A percentile compares a stretch with the other conserved stretches of the same genome.
These are phyloP conservation scores for Prionace glauca DNA, from an alignment of 2,797 vertebrate genomes.

Conservation along the genomic window DNA sequence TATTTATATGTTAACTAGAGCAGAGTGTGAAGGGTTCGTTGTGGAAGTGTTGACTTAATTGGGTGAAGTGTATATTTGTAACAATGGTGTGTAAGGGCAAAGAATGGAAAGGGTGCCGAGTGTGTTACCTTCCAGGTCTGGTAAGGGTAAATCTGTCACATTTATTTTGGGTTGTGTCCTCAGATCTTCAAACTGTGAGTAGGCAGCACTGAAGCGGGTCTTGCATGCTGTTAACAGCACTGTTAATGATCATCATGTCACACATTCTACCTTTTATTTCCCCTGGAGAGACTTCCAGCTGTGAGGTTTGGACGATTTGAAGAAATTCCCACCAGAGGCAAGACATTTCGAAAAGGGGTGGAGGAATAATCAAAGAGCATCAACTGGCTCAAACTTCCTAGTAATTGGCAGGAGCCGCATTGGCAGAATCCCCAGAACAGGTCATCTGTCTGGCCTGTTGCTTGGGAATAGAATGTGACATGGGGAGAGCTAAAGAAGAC, in stretches of 20 bases:
- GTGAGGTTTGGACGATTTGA: neutral
- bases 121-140: neutral
- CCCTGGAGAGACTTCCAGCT: neutral
- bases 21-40: neutral
- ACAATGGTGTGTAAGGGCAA: too few species aligned
- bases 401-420: neutral
- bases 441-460: neutral
- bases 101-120: neutral
- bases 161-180: neutral
- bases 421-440: constrained; percentile 24
- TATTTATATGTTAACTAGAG: neutral
- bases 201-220: neutral
- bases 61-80: neutral
- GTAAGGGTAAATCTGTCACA: neutral
- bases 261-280: neutral
- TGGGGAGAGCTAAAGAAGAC: constrained; percentile 1
- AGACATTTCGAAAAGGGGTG: neutral
- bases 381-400: neutral
- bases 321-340: neutral
- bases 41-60: neutral
- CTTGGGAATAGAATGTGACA: neutral
- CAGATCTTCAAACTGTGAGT: neutral
- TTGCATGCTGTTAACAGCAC: neutral
- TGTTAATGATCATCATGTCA: neutral
- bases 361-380: neutral